phyloP scores from a whole-genome alignment of 1,140 invertebrate genomes.

The Eumeta japonica region DNA sequence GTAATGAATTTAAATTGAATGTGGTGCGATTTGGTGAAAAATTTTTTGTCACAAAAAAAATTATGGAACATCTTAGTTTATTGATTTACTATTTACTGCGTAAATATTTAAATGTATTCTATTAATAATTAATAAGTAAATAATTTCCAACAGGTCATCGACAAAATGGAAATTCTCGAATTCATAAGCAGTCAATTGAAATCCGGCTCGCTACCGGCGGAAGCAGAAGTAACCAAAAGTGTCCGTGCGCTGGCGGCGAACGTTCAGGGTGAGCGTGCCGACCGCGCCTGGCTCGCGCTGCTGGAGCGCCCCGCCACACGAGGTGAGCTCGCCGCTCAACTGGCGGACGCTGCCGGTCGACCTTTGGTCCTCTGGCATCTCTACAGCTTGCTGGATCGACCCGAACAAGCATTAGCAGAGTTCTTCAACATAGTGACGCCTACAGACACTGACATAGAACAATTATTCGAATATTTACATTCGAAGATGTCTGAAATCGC shows the following conservation, averaged over 20 bases:
- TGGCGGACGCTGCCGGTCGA: conserved; percentile 13
- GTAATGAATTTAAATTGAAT: no score
- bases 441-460: conserved; percentile 31
- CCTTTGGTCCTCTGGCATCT: conserved; percentile 35
- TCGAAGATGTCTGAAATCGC: conserved; percentile 14
- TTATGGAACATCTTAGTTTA: no score
- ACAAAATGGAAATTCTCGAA: conserved; percentile 31
- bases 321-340: conserved; percentile 14
- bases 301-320: conserved; percentile 10
- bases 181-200: conserved; percentile 34
- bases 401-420: conserved; percentile 20
- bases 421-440: conserved; percentile 37
- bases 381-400: conserved; percentile 15
- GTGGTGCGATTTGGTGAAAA: no score
- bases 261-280: conserved; percentile 23
- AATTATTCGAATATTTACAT: conserved; percentile 44
- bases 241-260: conserved; percentile 18
- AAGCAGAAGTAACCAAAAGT: conserved; percentile 27
- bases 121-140: neutral
- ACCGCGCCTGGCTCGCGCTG: conserved; percentile 28
- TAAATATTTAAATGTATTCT: no score
- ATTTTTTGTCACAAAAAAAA: no score
- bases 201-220: conserved; percentile 28
- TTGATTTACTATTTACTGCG: no score
- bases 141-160: neutral